Conservation (phyloP, 2,888 invertebrate genomes). For the Leptinotarsa peninsularis region DNA sequence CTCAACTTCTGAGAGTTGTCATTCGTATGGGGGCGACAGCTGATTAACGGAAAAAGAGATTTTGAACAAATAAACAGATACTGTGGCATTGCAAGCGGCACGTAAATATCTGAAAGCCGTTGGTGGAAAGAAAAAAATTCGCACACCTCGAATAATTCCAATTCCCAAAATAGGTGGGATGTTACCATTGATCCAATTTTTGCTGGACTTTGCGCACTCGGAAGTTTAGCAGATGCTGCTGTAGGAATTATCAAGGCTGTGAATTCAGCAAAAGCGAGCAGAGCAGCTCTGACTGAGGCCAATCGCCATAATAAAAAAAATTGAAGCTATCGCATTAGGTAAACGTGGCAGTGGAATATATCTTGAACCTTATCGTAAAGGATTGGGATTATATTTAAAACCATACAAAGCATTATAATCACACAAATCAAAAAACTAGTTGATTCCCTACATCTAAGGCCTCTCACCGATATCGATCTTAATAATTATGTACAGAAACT, state of each 20-base stretch:
- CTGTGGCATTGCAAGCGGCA: background rate
- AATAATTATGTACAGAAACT: background rate
- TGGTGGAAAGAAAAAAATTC: background rate
- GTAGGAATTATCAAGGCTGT: background rate
- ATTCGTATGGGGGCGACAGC: no score
- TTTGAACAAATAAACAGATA: no score
- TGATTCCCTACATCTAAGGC: background rate
- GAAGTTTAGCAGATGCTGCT: background rate
- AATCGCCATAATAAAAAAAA: background rate
- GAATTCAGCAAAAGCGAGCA: no score
- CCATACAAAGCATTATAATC: background rate
- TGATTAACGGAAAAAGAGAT: no score
- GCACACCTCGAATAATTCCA: background rate
- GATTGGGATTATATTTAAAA: background rate
- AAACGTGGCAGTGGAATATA: background rate
- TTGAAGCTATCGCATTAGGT: background rate
- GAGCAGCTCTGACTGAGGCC: no score
- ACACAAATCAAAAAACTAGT: background rate
- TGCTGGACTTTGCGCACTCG: background rate
- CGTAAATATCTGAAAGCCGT: background rate
- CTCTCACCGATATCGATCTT: conserved; percentile 1
- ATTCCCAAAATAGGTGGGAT: background rate
- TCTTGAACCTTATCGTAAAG: background rate
- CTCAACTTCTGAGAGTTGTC: no score
- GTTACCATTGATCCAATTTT: background rate